Evolutionary conservation across 1,140 invertebrate species (phyloP).

Genomic region (Aphis craccivora): DNA sequence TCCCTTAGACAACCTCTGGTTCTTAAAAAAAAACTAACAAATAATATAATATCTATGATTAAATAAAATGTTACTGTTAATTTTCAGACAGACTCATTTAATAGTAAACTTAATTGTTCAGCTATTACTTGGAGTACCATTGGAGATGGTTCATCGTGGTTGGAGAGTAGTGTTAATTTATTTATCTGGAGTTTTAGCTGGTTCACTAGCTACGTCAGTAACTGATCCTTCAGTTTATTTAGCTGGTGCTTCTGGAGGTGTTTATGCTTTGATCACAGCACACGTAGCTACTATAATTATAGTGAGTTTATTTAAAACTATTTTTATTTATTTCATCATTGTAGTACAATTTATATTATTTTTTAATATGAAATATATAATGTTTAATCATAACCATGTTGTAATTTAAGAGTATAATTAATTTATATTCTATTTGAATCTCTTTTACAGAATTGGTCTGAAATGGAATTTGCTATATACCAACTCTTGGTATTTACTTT

Average conservation of each 20-base stretch:
- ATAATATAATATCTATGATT: not conserved
- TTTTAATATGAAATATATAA: not conserved
- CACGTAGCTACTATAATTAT: constrained; percentile 94
- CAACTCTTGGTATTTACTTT: constrained; percentile 81
- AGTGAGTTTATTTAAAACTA: constrained; percentile 67
- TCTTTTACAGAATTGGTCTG: constrained; percentile 80
- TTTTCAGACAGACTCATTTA: constrained; percentile 78
- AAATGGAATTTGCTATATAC: constrained; percentile 88
- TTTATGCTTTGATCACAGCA: constrained; percentile 93
- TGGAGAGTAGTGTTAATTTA: constrained; percentile 87
- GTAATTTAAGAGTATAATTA: not conserved
- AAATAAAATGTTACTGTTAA: not conserved
- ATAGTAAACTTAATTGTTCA: constrained; percentile 92
- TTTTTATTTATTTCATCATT: not conserved
- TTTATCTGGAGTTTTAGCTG: constrained; percentile 82
- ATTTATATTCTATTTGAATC: constrained; percentile 57
- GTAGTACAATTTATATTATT: not conserved
- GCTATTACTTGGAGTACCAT: constrained; percentile 86
- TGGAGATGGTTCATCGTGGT: constrained; percentile 96
- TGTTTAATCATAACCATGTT: not conserved
- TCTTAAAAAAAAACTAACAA: not conserved
- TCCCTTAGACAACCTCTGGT: too few relatives aligned
- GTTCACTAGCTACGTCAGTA: constrained; percentile 89
- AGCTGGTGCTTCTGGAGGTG: constrained; percentile 94
- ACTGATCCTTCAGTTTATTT: constrained; percentile 85